Percentiles rank a stretch among this genome's conserved stretches.
phyloP scores from a whole-genome alignment of 2,888 invertebrate genomes.

The Drosophila maculinotata region DNA sequence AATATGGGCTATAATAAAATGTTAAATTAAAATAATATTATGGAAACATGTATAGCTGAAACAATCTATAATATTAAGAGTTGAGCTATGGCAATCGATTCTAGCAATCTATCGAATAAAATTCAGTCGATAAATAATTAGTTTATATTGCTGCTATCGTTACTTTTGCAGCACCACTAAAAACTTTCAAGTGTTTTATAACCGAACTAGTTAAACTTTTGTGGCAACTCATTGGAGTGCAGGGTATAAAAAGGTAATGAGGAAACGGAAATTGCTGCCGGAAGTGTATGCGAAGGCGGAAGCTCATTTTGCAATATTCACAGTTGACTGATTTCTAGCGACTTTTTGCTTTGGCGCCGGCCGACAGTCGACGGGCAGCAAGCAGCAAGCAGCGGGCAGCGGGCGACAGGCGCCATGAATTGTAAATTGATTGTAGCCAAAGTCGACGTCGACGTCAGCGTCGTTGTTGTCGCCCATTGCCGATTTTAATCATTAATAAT shows the following conservation, averaged over 20 bases:
- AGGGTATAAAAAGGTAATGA: conserved; percentile 72
- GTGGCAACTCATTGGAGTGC: conserved; percentile 3
- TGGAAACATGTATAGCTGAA: too few relatives aligned
- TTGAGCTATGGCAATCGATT: too few relatives aligned
- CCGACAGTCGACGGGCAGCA: neutral
- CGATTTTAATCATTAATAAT: conserved; percentile 74
- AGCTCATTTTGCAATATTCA: conserved; percentile 80
- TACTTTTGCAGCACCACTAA: neutral
- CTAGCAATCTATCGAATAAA: too few relatives aligned
- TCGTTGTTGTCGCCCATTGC: conserved; percentile 38
- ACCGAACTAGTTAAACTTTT: neutral
- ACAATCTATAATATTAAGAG: too few relatives aligned
- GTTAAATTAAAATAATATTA: too few relatives aligned
- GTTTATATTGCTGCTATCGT: neutral
- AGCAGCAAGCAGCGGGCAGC: too few relatives aligned
- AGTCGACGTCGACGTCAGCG: conserved; percentile 45
- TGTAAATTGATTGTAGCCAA: conserved; percentile 76
- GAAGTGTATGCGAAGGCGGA: conserved; percentile 76
- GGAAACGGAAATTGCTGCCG: conserved; percentile 80
- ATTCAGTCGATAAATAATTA: too few relatives aligned
- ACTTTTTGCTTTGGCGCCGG: conserved; percentile 55
- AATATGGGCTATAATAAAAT: too few relatives aligned
- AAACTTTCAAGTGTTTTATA: too few relatives aligned
- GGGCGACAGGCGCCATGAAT: conserved; percentile 57
- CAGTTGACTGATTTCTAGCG: conserved; percentile 72